These are phyloP conservation scores for Oryzias woworae DNA, from an alignment of 2,113 vertebrate genomes.

Conservation along the genomic window DNA sequence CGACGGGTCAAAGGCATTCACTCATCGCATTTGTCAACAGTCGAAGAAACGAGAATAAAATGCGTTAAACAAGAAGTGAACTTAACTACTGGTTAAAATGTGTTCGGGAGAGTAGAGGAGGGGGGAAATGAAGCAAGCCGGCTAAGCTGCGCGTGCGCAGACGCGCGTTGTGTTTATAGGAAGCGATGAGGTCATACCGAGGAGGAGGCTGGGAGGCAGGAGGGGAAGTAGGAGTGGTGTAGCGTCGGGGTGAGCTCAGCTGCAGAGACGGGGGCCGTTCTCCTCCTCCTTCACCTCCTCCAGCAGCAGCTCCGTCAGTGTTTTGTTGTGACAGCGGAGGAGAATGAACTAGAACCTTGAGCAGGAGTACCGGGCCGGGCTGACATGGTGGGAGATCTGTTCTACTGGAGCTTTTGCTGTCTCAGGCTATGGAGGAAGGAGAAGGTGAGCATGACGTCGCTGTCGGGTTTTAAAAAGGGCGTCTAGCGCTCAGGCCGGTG, in stretches of 20 bases:
- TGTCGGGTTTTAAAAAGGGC: constrained; percentile 19
- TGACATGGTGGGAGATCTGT: constrained; percentile 79
- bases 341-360: constrained; percentile 65
- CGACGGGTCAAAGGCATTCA: too few species aligned
- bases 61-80: too few species aligned
- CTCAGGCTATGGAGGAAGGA: constrained; percentile 78
- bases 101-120: background rate
- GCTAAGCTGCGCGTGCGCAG: constrained; percentile 36
- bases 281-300: constrained; percentile 22
- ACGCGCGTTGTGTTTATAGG: constrained; percentile 60
- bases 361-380: constrained; percentile 39
- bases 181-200: constrained; percentile 75
- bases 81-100: constrained; percentile 1
- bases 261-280: constrained; percentile 62
- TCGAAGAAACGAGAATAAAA: too few species aligned
- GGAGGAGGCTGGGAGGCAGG: constrained; percentile 31
- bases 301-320: constrained; percentile 43
- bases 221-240: constrained; percentile 7
- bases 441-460: constrained; percentile 69
- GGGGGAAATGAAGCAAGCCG: background rate
- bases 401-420: constrained; percentile 81
- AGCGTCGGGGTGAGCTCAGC: constrained; percentile 69
- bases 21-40: too few species aligned
- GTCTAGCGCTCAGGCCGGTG: constrained; percentile 10
- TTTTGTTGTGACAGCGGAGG: constrained; percentile 63